Base-by-base conservation (phyloP, 53 echinoderm and acorn worm genomes). In the Apostichopus leukothele region DNA sequence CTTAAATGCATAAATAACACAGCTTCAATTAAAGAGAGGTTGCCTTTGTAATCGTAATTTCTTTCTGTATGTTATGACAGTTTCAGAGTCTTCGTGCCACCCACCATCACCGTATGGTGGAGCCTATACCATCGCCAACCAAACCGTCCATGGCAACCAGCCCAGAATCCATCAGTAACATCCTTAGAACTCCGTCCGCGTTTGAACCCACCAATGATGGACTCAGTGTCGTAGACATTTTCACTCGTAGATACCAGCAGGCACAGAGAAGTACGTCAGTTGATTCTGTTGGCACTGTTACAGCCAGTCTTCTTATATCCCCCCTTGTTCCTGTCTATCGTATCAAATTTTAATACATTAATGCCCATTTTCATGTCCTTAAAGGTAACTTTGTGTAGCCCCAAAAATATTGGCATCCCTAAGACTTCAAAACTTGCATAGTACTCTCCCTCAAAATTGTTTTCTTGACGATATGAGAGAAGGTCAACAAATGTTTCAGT, bases 151-250 rank as follows among this genome's bases (percentile, higher is more conserved):
- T 75, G 27, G 80, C n/a, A 27, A 12, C 75, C 50, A 74, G 19
- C 75, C 83, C 84, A 74, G 53, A 84, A 53, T 53, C 53, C 73
- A 76, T 76, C 52, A 91, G 78, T 21, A 86, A 52, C 71, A 77
- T 87, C 53, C 54, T 88, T 60, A 59, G 74, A 67, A 84, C 90
- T 61, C 84, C 83, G 85, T 87, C 88, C 75, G 76, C 89, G 9
- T 84, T 88, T 22, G 86, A 92, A 20, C 92, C 92, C 71, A 86
- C 92, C 20, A 86, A 88, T 12, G 97, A 97, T 88, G 97, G 97
- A 39, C 87, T 94, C 60, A 97, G 97, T 87, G 97, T 97, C 18
- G 95, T 97, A 81, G 94, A 94, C 87, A 95, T 97, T 51, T 95
- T 92, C 90, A 97, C 94, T 54, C 89, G 90, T 76, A 89, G 90